These are phyloP conservation scores for Phyllotreta cruciferae DNA, from an alignment of 2,888 invertebrate genomes.

Conservation along the genomic window DNA sequence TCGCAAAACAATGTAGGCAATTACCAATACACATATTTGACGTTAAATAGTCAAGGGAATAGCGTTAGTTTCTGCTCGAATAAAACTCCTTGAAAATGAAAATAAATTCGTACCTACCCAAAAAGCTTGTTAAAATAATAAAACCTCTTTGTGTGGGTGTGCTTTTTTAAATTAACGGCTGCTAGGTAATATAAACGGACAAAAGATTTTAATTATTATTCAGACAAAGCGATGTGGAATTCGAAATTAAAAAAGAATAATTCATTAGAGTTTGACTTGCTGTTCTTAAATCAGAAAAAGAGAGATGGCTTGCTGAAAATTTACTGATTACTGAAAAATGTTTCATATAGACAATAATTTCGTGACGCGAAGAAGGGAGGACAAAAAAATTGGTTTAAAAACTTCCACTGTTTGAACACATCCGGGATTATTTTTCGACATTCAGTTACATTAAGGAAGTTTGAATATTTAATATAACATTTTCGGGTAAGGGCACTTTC, in stretches of 20 bases:
- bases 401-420: conserved; percentile 9
- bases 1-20: too few species aligned
- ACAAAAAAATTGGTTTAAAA: background rate
- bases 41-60: too few species aligned
- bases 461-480: conserved; percentile 10
- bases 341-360: too few species aligned
- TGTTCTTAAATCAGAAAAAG: conserved; percentile 7
- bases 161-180: too few species aligned
- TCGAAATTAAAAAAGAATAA: conserved; percentile 15
- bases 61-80: too few species aligned
- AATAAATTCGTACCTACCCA: too few species aligned
- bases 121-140: too few species aligned
- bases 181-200: background rate
- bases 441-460: conserved; percentile 5
- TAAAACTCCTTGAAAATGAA: too few species aligned
- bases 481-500: background rate
- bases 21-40: too few species aligned
- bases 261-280: conserved; percentile 11
- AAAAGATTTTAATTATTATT: conserved; percentile 19
- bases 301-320: background rate
- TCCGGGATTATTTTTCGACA: conserved; percentile 3
- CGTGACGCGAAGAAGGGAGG: too few species aligned
- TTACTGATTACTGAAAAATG: too few species aligned
- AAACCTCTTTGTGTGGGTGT: too few species aligned
- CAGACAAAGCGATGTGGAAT: conserved; percentile 3